Conservation (phyloP, 2,797 vertebrate species). For the Thalassophryne amazonica region DNA sequence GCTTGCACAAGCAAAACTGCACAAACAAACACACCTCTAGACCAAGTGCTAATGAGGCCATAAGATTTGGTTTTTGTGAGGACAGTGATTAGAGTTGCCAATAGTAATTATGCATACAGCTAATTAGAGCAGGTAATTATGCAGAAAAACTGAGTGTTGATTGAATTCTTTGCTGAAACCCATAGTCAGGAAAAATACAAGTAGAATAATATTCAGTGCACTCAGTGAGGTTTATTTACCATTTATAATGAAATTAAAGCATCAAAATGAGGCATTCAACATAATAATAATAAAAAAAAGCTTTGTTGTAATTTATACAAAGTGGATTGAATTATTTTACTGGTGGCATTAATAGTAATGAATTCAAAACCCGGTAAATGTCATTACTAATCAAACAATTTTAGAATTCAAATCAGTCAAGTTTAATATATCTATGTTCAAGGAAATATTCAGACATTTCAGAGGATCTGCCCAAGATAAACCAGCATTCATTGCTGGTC, state of each 20-base stretch:
- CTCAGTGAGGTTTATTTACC: neutral
- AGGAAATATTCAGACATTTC: too few relatives aligned
- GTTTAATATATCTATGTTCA: too few relatives aligned
- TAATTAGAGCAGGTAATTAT: constrained; percentile 37
- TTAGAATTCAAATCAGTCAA: too few relatives aligned
- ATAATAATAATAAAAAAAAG: too few relatives aligned
- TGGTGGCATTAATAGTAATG: too few relatives aligned
- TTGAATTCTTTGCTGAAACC: constrained; percentile 17
- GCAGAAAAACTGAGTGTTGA: neutral
- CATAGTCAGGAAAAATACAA: neutral
- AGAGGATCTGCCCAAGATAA: too few relatives aligned
- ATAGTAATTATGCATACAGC: constrained; percentile 25
- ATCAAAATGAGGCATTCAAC: too few relatives aligned
- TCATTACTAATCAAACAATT: too few relatives aligned
- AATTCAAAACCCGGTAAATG: too few relatives aligned
- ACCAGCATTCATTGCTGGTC: too few relatives aligned
- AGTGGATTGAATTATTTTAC: too few relatives aligned
- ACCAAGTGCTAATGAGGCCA: constrained; percentile 13
- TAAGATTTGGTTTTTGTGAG: constrained; percentile 13
- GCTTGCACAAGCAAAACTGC: neutral
- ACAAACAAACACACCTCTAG: neutral
- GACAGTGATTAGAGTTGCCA: constrained; percentile 7
- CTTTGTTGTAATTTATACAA: too few relatives aligned
- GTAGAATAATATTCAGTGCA: neutral
- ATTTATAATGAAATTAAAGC: neutral